These are phyloP conservation scores for Lates calcarifer DNA, from an alignment of 2,113 vertebrate species.

Conservation along the genomic window DNA sequence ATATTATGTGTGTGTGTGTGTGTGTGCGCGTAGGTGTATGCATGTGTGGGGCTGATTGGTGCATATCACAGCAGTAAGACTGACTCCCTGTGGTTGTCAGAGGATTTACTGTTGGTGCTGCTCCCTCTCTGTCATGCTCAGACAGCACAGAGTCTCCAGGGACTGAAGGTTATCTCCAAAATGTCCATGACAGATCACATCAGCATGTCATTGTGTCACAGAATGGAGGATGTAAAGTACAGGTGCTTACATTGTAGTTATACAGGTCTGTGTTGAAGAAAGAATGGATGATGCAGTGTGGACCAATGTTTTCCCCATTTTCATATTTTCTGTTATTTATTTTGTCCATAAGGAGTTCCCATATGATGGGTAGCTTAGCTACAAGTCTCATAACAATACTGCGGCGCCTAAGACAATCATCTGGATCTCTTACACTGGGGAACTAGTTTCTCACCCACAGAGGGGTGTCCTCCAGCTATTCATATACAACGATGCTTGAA, in stretches of 20 bases:
- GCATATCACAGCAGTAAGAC: slow-evolving; percentile 35
- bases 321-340: slow-evolving; percentile 40
- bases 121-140: slow-evolving; percentile 58
- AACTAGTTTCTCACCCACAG: slow-evolving; percentile 84
- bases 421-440: slow-evolving; percentile 84
- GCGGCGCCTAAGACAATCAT: slow-evolving; percentile 96
- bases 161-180: slow-evolving; percentile 42
- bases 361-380: slow-evolving; percentile 90
- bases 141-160: slow-evolving; percentile 47
- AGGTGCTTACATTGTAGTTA: slow-evolving; percentile 36
- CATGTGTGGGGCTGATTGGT: slow-evolving; percentile 57
- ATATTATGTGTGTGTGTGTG: slow-evolving; percentile 32
- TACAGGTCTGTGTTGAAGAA: slow-evolving; percentile 18
- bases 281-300: slow-evolving; percentile 44
- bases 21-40: slow-evolving; percentile 48
- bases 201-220: slow-evolving; percentile 29
- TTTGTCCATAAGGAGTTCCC: slow-evolving; percentile 81
- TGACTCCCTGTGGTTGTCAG: slow-evolving; percentile 42
- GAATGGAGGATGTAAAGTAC: slow-evolving; percentile 32
- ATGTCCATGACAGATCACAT: slow-evolving; percentile 44
- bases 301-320: slow-evolving; percentile 40
- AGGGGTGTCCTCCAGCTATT: slow-evolving; percentile 88
- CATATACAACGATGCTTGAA: slow-evolving; percentile 84
- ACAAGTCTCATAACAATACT: slow-evolving; percentile 85
- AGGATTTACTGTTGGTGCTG: slow-evolving; percentile 33